These are phyloP conservation scores for Armadillidium nasatum DNA, from an alignment of 1,140 invertebrate genomes.

Conservation along the genomic window DNA sequence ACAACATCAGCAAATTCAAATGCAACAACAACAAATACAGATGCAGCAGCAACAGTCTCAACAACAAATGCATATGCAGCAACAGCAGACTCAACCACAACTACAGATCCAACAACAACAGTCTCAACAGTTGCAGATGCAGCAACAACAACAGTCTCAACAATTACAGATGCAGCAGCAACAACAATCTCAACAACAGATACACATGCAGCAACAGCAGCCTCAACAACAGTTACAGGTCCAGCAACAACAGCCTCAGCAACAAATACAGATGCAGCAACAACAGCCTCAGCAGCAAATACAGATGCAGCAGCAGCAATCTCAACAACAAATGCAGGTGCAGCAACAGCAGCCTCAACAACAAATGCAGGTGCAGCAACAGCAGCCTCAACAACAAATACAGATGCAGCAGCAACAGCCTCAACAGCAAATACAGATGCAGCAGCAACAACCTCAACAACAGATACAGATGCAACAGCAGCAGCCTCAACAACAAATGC, in stretches of 20 bases:
- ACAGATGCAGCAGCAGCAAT: constrained; percentile 23
- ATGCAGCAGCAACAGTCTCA: constrained; percentile 32
- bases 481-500: constrained; percentile 19
- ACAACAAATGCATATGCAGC: constrained; percentile 32
- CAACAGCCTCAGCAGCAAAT: constrained; percentile 44
- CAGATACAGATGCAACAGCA: constrained; percentile 33
- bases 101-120: constrained; percentile 38
- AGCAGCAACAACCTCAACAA: constrained; percentile 25
- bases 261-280: constrained; percentile 50
- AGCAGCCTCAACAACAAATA: constrained; percentile 42
- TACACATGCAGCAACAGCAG: constrained; percentile 49
- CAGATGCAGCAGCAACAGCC: constrained; percentile 36
- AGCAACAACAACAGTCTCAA: constrained; percentile 47
- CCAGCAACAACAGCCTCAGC: constrained; percentile 50
- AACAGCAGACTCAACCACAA: constrained; percentile 26
- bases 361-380: background rate
- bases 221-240: constrained; percentile 52
- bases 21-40: constrained; percentile 29
- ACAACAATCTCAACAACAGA: constrained; percentile 48
- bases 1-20: constrained; percentile 27
- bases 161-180: constrained; percentile 39
- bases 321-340: constrained; percentile 45
- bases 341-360: constrained; percentile 49
- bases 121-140: constrained; percentile 36
- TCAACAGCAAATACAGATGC: constrained; percentile 25